Base-by-base conservation (phyloP, 1,140 invertebrate genomes). In the Zaprionus ghesquierei region DNA sequence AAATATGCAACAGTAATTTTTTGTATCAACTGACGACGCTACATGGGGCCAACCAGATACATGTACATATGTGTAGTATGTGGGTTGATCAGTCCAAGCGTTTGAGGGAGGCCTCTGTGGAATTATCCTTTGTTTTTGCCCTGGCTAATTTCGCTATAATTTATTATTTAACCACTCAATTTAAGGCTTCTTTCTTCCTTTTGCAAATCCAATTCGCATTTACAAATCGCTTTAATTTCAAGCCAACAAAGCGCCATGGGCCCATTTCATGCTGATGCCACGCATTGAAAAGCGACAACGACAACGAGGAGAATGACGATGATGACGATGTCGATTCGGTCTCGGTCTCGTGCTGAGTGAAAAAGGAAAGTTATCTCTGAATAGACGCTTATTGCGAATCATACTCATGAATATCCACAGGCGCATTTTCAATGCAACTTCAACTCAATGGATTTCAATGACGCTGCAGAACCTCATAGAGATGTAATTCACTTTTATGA, bases 1-100 rank as follows among this genome's bases (percentile, higher is more conserved):
- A 87, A 89, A 84, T 89, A 87, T 87, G 84, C 84, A 86, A 79
- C 82, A 80, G 79, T 79, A 89, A 79, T 75, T 81, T 87, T 84
- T 76, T 76, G 73, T 56, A 72, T 76, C 73, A 79, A 68, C 62
- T 62, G 54, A 44, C 50, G 18, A 31, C 61, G 51, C 22, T 12
- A 4, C 51, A 64, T 55, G 49, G 13, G 46, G 29, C 38, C n/a
- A n/a, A 35, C 31, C 29, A 54, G 9, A 46, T 4, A 20, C 10
- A 46, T 18, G 29, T 31, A n/a, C 31, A 31, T 60, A 44, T 13
- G 12, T n/a, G n/a, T n/a, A n/a, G n/a, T 15, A 51, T 5, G 13
- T 27, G 1, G 10, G 5, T 13, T n/a, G 13, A 50, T 54, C 58
- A 22, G 18, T 12, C 41, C 18, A 13, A 49, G 29, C 49, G 54